Base-by-base conservation (phyloP, 35 echinoderm and acorn worm species). In the Diadema setosum region DNA sequence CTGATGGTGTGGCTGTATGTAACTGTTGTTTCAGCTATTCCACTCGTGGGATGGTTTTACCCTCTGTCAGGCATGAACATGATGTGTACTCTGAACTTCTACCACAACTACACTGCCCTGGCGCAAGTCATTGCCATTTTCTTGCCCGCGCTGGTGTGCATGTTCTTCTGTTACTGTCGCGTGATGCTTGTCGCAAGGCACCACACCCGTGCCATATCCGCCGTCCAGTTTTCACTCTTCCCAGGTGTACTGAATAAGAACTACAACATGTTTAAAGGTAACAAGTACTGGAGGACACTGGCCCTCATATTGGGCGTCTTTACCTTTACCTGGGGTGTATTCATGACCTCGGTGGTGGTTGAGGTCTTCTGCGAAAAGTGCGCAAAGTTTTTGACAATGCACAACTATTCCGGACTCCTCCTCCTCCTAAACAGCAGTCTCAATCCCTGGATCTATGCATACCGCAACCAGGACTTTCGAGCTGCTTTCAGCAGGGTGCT, bases 151-250 rank as follows among this genome's bases (percentile, higher is more conserved):
- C 86, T 89, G 45, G 31, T 86, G 6, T 67, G 88, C 42, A 99
- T 99, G 82, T 91, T 94, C 17, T 91, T 89, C 20, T 94, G 89
- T 60, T 99, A 99, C 50, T 83, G 86, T 29, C 64, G 93, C 48
- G 92, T 99, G 5, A 95, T 94, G 96, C 81, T 91, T 15, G 92
- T 99, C 2, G 96, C 96, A 5, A 91, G 96, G n/a, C 89, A 94
- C 67, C 96, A 99, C 33, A 89, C 96, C 42, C 81, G 96, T 15
- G 96, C 96, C 29, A 99, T 99, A 18, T 94, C 96, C 31, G 96
- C 96, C 25, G 83, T 99, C 15, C 93, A 99, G 31, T 85, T 91
- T 17, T 91, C 85, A 24, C 82, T 99, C n/a, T 89, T 90, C 39
- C 93, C 89, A 18, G 78, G 81, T 48, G 83, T 83, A 49, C 52